Percentiles rank a stretch among this genome's conserved stretches.
These are phyloP conservation scores for Asbolus verrucosus DNA, from an alignment of 1,140 invertebrate species.

Conservation along the genomic window DNA sequence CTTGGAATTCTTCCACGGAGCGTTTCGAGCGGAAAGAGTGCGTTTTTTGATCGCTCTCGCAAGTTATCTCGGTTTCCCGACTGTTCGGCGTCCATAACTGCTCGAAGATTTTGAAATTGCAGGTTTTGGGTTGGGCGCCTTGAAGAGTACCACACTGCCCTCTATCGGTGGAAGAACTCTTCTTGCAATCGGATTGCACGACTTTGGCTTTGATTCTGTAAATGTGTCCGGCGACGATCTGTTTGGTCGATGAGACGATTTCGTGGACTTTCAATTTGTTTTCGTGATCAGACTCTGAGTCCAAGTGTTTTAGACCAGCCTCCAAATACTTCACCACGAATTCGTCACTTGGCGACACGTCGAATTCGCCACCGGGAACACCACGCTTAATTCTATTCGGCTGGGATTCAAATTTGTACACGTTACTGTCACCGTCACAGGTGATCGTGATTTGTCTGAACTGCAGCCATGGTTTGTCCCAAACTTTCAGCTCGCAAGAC, in stretches of 20 bases:
- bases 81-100: conserved; percentile 69
- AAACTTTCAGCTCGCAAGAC: conserved; percentile 64
- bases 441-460: conserved; percentile 47
- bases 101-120: conserved; percentile 68
- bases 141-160: conserved; percentile 54
- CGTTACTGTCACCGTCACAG: conserved; percentile 40
- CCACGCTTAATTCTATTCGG: conserved; percentile 35
- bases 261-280: conserved; percentile 53
- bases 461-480: conserved; percentile 72
- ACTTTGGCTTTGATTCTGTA: conserved; percentile 53
- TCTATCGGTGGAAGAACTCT: conserved; percentile 30
- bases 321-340: conserved; percentile 61
- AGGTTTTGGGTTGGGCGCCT: conserved; percentile 56
- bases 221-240: conserved; percentile 50
- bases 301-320: conserved; percentile 59
- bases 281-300: conserved; percentile 26
- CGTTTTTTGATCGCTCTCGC: conserved; percentile 24
- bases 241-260: conserved; percentile 49
- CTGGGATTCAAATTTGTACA: not conserved
- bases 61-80: conserved; percentile 48
- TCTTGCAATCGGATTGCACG: conserved; percentile 45
- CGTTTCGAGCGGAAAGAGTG: too few relatives aligned
- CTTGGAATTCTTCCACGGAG: not conserved
- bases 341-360: conserved; percentile 56
- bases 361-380: conserved; percentile 20